Base-by-base conservation (phyloP, 2,888 invertebrate genomes). In the Leptopilina syphax region DNA sequence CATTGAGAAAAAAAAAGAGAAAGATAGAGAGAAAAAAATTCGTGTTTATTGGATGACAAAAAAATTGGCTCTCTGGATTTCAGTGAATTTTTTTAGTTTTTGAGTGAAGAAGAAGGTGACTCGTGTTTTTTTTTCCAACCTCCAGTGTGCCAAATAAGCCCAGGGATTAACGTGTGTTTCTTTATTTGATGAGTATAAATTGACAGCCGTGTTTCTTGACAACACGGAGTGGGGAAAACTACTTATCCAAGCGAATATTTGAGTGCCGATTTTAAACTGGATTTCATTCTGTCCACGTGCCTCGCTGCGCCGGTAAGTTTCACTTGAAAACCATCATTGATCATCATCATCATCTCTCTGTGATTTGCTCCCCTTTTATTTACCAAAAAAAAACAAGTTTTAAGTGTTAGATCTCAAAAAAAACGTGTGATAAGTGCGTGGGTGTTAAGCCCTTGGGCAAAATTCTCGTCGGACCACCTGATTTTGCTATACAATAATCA, bases 241-340 rank as follows among this genome's bases (percentile, higher is more conserved):
- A 63, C 1, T 10, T 50, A 10, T 50, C 76, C 47, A 70, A 50
- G 60, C 63, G 41, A 44, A 54, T 76, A 65, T 73, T 34, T 12
- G 7, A 80, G 81, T 81, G 85, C 83, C 80, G 79, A 83, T 86
- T 83, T 80, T 87, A 90, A 90, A 86, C 90, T 91, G 91, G 91
- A 91, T 91, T 89, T 89, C 87, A 85, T 87, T 82, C 83, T 87
- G 79, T 83, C 89, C 80, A 88, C 86, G 83, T 87, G 87, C 82
- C 86, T 89, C 82, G 87, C 88, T 83, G 86, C 86, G 87, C 89
- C 89, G 91, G 91, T 91, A 90, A 91, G 91, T 91, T 44, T 65
- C 44, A 47, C 44, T 4, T 44, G 7, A 44, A 8, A 6, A 44
- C 8, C 44, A 44, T 44, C 44, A 44, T 8, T 44, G 44, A 44